phyloP scores from a whole-genome alignment of 2,113 vertebrate species.

The Engraulis encrasicolus region DNA sequence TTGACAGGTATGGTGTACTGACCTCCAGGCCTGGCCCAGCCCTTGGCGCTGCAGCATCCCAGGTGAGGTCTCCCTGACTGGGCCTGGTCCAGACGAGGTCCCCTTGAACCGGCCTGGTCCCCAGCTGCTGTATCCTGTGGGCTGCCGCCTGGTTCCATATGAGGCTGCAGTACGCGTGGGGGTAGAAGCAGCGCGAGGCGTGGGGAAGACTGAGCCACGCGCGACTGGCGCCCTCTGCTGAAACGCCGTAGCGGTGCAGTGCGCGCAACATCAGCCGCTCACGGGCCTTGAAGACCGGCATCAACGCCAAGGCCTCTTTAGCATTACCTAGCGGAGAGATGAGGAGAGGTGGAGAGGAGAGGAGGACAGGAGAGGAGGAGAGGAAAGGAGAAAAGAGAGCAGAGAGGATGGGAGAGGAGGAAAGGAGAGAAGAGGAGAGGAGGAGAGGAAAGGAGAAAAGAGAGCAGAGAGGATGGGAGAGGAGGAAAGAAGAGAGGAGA shows the following conservation, averaged over 20 bases:
- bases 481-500: too few species aligned
- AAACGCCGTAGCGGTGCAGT: constrained; percentile 85
- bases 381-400: background rate
- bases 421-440: background rate
- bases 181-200: constrained; percentile 88
- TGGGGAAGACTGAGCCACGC: constrained; percentile 93
- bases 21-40: background rate
- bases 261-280: constrained; percentile 88
- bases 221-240: constrained; percentile 79
- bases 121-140: constrained; percentile 80
- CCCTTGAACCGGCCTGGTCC: constrained; percentile 78
- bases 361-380: constrained; percentile 25
- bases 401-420: too few species aligned
- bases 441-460: background rate
- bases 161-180: constrained; percentile 93
- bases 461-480: too few species aligned
- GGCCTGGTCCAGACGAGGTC: constrained; percentile 90
- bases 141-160: constrained; percentile 89
- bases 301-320: constrained; percentile 83
- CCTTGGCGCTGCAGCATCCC: background rate
- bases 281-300: constrained; percentile 87
- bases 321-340: too few species aligned
- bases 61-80: too few species aligned
- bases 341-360: too few species aligned
- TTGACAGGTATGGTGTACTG: background rate